Evolutionary conservation across 1,140 invertebrate genomes (phyloP).

Genomic region (Pteromalus puparum): DNA sequence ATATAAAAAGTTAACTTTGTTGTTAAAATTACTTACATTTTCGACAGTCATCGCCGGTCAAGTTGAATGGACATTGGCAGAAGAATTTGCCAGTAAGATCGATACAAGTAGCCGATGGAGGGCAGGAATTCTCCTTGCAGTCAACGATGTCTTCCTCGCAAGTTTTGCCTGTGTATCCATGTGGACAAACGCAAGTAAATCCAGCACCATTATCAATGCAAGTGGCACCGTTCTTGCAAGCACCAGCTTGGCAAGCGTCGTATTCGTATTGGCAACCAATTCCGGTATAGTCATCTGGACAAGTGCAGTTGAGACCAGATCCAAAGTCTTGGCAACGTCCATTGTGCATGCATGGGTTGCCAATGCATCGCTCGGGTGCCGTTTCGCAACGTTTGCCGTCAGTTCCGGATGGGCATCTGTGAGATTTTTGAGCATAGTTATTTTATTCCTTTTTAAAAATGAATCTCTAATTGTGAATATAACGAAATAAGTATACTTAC

Average conservation of each 20-base stretch:
- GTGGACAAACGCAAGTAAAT: constrained; percentile 90
- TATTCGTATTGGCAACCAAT: constrained; percentile 96
- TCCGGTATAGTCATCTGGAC: constrained; percentile 88
- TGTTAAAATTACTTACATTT: constrained; percentile 82
- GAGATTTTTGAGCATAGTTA: background rate
- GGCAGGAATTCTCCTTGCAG: constrained; percentile 95
- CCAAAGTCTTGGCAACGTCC: constrained; percentile 96
- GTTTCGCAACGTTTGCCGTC: constrained; percentile 97
- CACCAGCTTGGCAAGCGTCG: constrained; percentile 90
- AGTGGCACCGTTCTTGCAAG: constrained; percentile 94
- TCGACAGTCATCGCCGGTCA: constrained; percentile 96
- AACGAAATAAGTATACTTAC: constrained; percentile 76
- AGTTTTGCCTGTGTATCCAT: constrained; percentile 89
- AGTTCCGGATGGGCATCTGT: constrained; percentile 92
- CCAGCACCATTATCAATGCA: constrained; percentile 90
- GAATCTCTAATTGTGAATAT: background rate
- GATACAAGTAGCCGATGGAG: constrained; percentile 94
- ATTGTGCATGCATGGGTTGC: constrained; percentile 96
- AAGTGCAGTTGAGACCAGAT: constrained; percentile 95
- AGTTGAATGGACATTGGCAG: constrained; percentile 96
- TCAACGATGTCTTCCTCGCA: constrained; percentile 95
- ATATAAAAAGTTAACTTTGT: background rate
- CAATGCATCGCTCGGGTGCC: constrained; percentile 95
- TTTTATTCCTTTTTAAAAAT: constrained; percentile 6
- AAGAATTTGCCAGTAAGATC: constrained; percentile 95